phyloP scores from a whole-genome alignment of 2,113 vertebrate genomes.

The Centropristis striata region DNA sequence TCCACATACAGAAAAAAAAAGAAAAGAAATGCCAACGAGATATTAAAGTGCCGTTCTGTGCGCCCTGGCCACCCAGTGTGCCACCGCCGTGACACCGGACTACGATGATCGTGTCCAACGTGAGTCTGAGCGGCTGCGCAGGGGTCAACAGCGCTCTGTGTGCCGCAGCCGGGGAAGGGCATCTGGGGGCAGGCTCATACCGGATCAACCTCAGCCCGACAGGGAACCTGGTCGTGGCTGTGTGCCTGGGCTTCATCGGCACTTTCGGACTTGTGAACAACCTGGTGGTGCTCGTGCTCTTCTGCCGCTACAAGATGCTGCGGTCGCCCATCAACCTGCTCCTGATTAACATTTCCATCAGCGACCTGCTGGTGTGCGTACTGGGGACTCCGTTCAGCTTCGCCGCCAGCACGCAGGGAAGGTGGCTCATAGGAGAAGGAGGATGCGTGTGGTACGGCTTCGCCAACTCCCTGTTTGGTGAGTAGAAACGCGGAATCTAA shows the following conservation, averaged over 20 bases:
- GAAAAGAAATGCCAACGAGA: slow-evolving; percentile 33
- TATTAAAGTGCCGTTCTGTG: slow-evolving; percentile 39
- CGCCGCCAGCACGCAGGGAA: slow-evolving; percentile 86
- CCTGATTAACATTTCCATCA: slow-evolving; percentile 88
- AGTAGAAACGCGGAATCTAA: slow-evolving; percentile 61
- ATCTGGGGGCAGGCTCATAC: slow-evolving; percentile 61
- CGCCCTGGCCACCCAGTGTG: slow-evolving; percentile 45
- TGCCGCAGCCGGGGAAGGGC: slow-evolving; percentile 68
- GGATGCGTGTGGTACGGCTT: slow-evolving; percentile 92
- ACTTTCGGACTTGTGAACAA: slow-evolving; percentile 86
- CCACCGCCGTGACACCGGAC: slow-evolving; percentile 50
- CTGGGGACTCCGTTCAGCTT: slow-evolving; percentile 90
- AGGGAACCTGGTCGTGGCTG: slow-evolving; percentile 84
- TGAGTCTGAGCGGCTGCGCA: slow-evolving; percentile 81
- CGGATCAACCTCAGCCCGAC: slow-evolving; percentile 80
- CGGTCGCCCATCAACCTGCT: slow-evolving; percentile 90
- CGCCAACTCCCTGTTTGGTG: slow-evolving; percentile 88
- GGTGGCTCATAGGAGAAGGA: slow-evolving; percentile 85
- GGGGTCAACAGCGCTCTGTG: slow-evolving; percentile 75
- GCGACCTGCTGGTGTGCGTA: slow-evolving; percentile 89
- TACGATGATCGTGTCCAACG: slow-evolving; percentile 82
- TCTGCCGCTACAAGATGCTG: slow-evolving; percentile 86
- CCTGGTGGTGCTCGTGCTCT: slow-evolving; percentile 87
- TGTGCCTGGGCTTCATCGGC: slow-evolving; percentile 85
- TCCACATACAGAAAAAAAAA: background rate